Conservation (phyloP, 2,797 vertebrate genomes). For the Chelmon rostratus region DNA sequence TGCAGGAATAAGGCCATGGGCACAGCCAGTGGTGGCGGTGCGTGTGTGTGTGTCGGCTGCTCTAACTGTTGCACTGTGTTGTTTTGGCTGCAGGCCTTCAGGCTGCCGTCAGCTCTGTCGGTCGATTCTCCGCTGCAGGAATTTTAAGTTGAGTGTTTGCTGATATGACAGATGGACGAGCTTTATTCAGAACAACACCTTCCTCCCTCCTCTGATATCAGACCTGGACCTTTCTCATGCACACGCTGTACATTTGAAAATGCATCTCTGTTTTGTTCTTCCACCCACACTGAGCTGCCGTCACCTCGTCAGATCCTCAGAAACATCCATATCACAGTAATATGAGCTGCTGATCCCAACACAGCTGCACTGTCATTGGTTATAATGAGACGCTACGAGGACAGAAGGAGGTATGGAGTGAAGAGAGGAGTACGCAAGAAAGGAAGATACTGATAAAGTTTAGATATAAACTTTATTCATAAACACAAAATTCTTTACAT, state of each 20-base stretch:
- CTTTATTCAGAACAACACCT: conserved; percentile 30
- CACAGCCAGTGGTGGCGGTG: conserved; percentile 16
- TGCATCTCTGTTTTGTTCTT: not conserved
- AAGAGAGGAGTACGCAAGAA: not conserved
- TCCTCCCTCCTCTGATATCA: not conserved
- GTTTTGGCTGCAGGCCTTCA: conserved; percentile 18
- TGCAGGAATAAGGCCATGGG: conserved; percentile 48
- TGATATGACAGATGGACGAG: conserved; percentile 40
- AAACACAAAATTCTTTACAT: too few species aligned
- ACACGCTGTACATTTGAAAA: not conserved
- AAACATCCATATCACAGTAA: not conserved
- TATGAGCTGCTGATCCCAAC: not conserved
- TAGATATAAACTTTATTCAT: too few species aligned
- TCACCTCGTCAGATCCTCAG: not conserved
- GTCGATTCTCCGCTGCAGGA: conserved; percentile 38
- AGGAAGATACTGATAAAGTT: too few species aligned
- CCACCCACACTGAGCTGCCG: not conserved
- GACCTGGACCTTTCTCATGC: not conserved
- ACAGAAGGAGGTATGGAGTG: not conserved
- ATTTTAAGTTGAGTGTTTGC: conserved; percentile 56
- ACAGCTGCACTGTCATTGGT: not conserved
- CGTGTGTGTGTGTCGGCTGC: not conserved
- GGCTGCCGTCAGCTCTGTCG: not conserved
- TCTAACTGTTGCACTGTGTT: not conserved
- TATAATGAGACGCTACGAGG: not conserved